Percentiles rank a stretch among this genome's conserved stretches.
Conservation (phyloP, 2,113 vertebrate species). For the Coregonus clupeaformis region DNA sequence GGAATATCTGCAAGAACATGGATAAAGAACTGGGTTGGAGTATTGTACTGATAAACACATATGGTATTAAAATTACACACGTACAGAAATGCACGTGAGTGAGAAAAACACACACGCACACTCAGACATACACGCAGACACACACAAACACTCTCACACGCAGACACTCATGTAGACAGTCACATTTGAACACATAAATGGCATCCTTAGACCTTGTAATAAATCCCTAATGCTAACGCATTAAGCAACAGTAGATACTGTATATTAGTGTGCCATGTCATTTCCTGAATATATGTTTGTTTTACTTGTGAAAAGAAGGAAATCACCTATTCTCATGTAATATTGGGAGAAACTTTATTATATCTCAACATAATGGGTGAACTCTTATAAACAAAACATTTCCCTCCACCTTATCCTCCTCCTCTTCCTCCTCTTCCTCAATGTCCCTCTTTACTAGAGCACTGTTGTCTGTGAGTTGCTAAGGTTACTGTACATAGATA, state of each 20-base stretch:
- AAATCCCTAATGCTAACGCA: slow-evolving; percentile 65
- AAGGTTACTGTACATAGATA: slow-evolving; percentile 34
- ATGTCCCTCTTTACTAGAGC: slow-evolving; percentile 34
- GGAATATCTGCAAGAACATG: slow-evolving; percentile 14
- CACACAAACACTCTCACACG: slow-evolving; percentile 20
- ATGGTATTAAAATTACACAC: no score
- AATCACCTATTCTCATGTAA: slow-evolving; percentile 40
- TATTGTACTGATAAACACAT: neutral
- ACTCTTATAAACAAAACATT: slow-evolving; percentile 43
- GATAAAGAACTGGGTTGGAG: slow-evolving; percentile 46
- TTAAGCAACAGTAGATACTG: slow-evolving; percentile 21
- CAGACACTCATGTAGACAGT: slow-evolving; percentile 14
- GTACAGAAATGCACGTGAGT: slow-evolving; percentile 13
- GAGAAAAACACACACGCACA: slow-evolving; percentile 14
- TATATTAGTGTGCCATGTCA: slow-evolving; percentile 44
- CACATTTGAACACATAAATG: slow-evolving; percentile 29
- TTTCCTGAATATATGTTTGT: slow-evolving; percentile 56
- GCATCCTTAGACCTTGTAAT: slow-evolving; percentile 56
- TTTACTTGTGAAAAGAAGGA: slow-evolving; percentile 66
- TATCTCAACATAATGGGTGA: slow-evolving; percentile 49
- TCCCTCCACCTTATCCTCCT: slow-evolving; percentile 35
- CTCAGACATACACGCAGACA: neutral
- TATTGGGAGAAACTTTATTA: slow-evolving; percentile 57
- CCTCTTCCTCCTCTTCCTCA: neutral
- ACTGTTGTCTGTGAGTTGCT: slow-evolving; percentile 46